These are phyloP conservation scores for Clinocottus analis DNA, from an alignment of 2,113 vertebrate genomes.

Conservation along the genomic window DNA sequence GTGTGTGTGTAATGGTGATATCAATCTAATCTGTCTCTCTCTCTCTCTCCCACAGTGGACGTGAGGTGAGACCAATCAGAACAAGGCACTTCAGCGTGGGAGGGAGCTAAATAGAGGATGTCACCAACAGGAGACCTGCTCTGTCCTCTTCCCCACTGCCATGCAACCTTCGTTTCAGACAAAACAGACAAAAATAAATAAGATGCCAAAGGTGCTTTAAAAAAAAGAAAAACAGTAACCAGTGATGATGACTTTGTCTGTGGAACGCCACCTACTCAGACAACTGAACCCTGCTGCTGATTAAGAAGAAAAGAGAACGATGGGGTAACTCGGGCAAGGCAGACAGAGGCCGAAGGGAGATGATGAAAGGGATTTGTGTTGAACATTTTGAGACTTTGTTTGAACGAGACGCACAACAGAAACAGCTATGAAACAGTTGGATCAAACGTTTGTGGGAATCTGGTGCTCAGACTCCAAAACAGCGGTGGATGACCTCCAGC, in stretches of 20 bases:
- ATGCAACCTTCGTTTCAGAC: conserved; percentile 57
- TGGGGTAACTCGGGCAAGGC: conserved; percentile 55
- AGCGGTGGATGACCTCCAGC: conserved; percentile 45
- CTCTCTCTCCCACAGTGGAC: conserved; percentile 84
- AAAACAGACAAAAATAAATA: conserved; percentile 74
- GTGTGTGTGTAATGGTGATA: neutral
- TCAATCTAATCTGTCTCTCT: conserved; percentile 21
- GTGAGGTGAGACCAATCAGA: conserved; percentile 94
- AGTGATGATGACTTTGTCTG: conserved; percentile 82
- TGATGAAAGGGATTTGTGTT: conserved; percentile 56
- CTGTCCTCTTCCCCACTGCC: conserved; percentile 52
- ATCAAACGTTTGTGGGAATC: conserved; percentile 33
- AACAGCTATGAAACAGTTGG: conserved; percentile 36
- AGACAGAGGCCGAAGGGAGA: conserved; percentile 41
- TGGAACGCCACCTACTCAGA: conserved; percentile 69
- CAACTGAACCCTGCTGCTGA: conserved; percentile 60
- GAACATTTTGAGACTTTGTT: conserved; percentile 59
- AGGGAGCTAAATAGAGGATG: conserved; percentile 73
- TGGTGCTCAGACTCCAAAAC: conserved; percentile 26
- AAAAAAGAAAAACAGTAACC: conserved; percentile 48
- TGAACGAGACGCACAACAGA: conserved; percentile 39
- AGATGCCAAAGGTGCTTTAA: conserved; percentile 95
- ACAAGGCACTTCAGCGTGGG: conserved; percentile 85
- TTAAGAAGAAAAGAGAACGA: conserved; percentile 51
- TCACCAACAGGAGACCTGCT: conserved; percentile 51